These are phyloP conservation scores for Scytalopus superciliaris DNA, from an alignment of 2,113 vertebrate genomes.

Conservation along the genomic window DNA sequence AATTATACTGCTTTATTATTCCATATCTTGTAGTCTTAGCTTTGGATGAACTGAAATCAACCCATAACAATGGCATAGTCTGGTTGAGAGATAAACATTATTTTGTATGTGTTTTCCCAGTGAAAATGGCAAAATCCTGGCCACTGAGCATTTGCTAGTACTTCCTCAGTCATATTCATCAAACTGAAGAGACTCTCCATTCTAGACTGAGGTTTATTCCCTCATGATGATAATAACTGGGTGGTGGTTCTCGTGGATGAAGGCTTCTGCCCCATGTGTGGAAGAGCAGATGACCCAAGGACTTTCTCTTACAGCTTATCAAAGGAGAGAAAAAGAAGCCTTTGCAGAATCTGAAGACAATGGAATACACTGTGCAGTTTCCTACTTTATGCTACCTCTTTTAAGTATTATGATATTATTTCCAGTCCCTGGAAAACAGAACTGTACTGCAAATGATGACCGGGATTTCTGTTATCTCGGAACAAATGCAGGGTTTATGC, in stretches of 20 bases:
- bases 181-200: background rate
- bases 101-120: background rate
- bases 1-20: background rate
- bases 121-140: background rate
- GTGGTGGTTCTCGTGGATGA: accelerated
- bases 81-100: background rate
- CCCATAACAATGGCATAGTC: background rate
- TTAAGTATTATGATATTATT: background rate
- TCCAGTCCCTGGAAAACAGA: background rate
- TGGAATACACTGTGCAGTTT: background rate
- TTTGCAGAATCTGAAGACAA: background rate
- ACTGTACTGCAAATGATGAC: background rate
- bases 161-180: background rate
- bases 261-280: background rate
- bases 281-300: background rate
- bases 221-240: background rate
- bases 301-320: background rate
- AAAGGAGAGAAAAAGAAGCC: background rate
- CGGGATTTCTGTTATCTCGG: background rate
- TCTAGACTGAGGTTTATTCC: accelerated
- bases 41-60: background rate
- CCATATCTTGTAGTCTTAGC: background rate
- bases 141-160: background rate
- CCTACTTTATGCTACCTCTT: background rate
- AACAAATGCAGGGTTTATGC: background rate